Conservation (phyloP, 2,888 invertebrate species). For the Macrosoma leucophasiata region DNA sequence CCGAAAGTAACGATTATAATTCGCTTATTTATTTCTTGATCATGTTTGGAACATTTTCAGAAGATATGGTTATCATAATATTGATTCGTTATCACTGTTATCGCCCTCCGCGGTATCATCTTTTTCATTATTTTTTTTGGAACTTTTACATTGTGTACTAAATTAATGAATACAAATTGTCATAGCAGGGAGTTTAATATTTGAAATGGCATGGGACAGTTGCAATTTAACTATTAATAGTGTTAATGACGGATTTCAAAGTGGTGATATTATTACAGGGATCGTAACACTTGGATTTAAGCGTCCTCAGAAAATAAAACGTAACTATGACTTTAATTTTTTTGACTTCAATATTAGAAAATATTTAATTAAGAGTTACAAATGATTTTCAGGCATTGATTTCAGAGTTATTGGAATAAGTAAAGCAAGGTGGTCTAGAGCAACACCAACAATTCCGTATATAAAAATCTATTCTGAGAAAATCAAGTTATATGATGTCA, state of each 20-base stretch:
- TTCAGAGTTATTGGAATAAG: conserved; percentile 48
- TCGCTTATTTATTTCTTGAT: no score
- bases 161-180: no score
- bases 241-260: conserved; percentile 43
- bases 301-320: conserved; percentile 43
- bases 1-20: no score
- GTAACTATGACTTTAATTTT: conserved; percentile 32
- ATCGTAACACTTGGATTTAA: conserved; percentile 47
- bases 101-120: no score
- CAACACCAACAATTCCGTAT: conserved; percentile 52
- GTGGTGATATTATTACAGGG: conserved; percentile 62
- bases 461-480: conserved; percentile 56
- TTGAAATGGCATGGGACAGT: conserved; percentile 46
- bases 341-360: background rate
- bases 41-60: no score
- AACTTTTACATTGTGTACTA: no score
- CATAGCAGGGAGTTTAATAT: background rate
- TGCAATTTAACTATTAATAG: conserved; percentile 49
- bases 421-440: conserved; percentile 57
- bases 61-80: no score
- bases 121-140: no score
- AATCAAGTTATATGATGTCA: conserved; percentile 41
- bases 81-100: no score
- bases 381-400: conserved; percentile 45
- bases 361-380: conserved; percentile 2